These are phyloP conservation scores for Synaphobranchus kaupii DNA, from an alignment of 2,797 vertebrate genomes.

Conservation along the genomic window DNA sequence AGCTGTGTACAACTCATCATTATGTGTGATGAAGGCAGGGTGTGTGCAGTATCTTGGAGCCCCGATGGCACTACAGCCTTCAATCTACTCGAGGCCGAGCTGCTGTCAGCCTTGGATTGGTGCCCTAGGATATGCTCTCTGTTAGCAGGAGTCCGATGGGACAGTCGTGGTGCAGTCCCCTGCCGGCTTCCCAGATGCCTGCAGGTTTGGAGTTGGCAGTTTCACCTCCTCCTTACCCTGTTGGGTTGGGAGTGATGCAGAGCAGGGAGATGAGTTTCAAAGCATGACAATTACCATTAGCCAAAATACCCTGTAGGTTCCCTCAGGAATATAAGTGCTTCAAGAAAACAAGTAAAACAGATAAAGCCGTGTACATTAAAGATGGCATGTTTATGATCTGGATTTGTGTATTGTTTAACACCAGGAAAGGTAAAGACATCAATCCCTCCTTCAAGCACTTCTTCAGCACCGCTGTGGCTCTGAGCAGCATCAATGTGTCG, in stretches of 20 bases:
- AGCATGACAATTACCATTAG: not conserved
- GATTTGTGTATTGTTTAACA: conserved; percentile 28
- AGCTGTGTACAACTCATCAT: no score
- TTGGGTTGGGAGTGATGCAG: conserved; percentile 5
- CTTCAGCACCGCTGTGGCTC: conserved; percentile 89
- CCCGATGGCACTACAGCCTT: not conserved
- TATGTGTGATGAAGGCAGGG: not conserved
- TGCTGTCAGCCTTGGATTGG: conserved; percentile 1
- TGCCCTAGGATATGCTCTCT: not conserved
- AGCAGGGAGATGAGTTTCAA: not conserved
- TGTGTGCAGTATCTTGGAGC: not conserved
- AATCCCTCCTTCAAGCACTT: conserved; percentile 94
- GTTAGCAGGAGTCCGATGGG: not conserved
- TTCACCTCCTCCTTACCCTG: not conserved
- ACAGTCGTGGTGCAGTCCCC: conserved; percentile 11
- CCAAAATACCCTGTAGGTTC: not conserved
- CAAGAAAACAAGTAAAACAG: not conserved
- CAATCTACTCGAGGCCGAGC: not conserved
- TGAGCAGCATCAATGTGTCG: conserved; percentile 89
- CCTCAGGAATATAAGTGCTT: not conserved
- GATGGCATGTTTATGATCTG: not conserved
- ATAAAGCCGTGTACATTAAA: not conserved
- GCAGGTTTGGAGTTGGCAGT: not conserved
- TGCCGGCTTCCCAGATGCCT: conserved; percentile 19
- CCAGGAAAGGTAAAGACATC: conserved; percentile 95